Percentiles rank a stretch among this genome's conserved stretches.
These are phyloP conservation scores for Camponotus fellah DNA, from an alignment of 2,888 invertebrate genomes.

Conservation along the genomic window DNA sequence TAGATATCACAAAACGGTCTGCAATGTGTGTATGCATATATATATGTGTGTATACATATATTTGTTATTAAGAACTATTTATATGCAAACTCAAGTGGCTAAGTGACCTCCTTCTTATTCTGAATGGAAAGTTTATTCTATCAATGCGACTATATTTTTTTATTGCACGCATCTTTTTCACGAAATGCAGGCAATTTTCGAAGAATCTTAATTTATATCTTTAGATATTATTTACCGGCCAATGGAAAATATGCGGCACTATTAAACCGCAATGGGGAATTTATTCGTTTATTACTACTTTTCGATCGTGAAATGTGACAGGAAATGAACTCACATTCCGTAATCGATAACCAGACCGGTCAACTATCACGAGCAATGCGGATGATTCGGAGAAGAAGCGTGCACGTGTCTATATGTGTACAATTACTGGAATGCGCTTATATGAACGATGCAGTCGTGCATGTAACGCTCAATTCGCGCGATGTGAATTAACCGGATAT, in stretches of 20 bases:
- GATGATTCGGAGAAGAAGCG: slow-evolving; percentile 16
- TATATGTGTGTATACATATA: neutral
- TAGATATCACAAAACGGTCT: neutral
- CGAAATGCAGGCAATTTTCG: neutral
- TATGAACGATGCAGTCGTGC: neutral
- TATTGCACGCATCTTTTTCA: neutral
- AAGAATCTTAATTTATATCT: neutral
- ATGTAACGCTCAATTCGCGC: slow-evolving; percentile 4
- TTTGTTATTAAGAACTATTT: neutral
- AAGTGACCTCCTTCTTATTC: neutral
- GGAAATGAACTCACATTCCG: slow-evolving; percentile 11
- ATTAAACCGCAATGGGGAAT: slow-evolving; percentile 2
- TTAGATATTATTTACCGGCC: neutral
- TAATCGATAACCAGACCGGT: slow-evolving; percentile 33
- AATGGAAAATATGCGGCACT: neutral
- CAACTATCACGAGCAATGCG: slow-evolving; percentile 15
- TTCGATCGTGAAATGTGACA: neutral
- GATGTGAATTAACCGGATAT: slow-evolving; percentile 3
- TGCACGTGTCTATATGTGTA: neutral
- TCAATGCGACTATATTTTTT: neutral
- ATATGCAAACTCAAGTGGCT: neutral
- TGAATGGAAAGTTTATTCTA: neutral
- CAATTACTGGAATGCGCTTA: neutral
- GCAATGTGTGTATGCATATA: neutral
- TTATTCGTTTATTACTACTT: slow-evolving; percentile 15